Conservation (phyloP, 35 echinoderm and acorn worm species). For the Hemicentrotus pulcherrimus region DNA sequence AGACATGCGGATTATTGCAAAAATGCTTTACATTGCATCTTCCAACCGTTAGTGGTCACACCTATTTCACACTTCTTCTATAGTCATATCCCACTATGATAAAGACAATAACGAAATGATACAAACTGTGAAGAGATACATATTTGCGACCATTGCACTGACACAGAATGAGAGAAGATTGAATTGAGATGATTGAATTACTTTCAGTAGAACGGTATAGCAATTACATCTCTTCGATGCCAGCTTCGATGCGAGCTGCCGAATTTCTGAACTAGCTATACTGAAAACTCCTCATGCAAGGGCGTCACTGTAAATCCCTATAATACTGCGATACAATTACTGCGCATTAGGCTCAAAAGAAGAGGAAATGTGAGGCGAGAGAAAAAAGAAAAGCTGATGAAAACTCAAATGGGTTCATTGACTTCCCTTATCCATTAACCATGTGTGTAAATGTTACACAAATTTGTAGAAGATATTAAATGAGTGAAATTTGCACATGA, state of each 20-base stretch:
- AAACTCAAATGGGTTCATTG: background rate
- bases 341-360: background rate
- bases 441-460: background rate
- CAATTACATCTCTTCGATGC: constrained; percentile 1
- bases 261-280: background rate
- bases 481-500: background rate
- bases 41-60: too few species aligned
- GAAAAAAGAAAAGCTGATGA: background rate
- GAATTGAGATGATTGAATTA: background rate
- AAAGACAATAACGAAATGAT: too few species aligned
- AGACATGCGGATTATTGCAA: too few species aligned
- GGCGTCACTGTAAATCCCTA: background rate
- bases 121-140: too few species aligned
- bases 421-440: background rate
- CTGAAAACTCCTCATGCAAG: background rate
- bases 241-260: background rate
- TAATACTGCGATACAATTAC: background rate
- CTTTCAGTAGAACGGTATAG: background rate
- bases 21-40: too few species aligned
- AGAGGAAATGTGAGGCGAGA: background rate
- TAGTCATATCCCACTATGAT: too few species aligned
- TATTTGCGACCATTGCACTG: too few species aligned
- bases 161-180: too few species aligned
- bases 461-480: background rate
- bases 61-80: too few species aligned